phyloP scores from a whole-genome alignment of 2,797 vertebrate genomes.

The Sebastiscus tertius region DNA sequence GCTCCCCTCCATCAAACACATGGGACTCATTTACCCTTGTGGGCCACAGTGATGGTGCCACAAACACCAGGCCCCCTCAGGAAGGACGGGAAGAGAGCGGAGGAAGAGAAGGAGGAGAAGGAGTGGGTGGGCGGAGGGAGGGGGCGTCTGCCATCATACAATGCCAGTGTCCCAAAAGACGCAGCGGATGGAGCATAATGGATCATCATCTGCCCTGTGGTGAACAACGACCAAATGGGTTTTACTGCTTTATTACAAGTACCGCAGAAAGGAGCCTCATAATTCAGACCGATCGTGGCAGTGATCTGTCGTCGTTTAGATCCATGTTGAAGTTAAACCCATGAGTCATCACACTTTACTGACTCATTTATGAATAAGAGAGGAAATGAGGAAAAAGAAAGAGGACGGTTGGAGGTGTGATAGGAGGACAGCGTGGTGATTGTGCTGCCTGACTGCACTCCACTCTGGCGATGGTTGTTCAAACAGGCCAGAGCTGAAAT shows the following conservation, averaged over 20 bases:
- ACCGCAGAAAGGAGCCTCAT: slow-evolving; percentile 47
- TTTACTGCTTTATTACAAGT: slow-evolving; percentile 59
- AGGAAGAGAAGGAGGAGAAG: slow-evolving; percentile 45
- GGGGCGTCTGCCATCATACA: slow-evolving; percentile 43
- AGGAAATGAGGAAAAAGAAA: slow-evolving; percentile 7
- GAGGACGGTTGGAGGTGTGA: slow-evolving; percentile 34
- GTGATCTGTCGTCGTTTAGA: slow-evolving; percentile 37
- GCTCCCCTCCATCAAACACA: slow-evolving; percentile 80
- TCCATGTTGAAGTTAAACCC: slow-evolving; percentile 40
- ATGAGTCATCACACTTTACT: slow-evolving; percentile 41
- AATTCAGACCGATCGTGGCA: slow-evolving; percentile 46
- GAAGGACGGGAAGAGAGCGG: slow-evolving; percentile 50
- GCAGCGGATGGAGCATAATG: slow-evolving; percentile 46
- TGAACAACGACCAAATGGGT: slow-evolving; percentile 56
- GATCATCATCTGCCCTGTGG: slow-evolving; percentile 59
- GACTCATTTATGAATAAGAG: slow-evolving; percentile 33
- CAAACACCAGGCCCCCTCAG: slow-evolving; percentile 76
- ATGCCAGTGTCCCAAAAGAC: slow-evolving; percentile 60
- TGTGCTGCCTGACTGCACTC: slow-evolving; percentile 59
- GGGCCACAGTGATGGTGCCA: slow-evolving; percentile 80
- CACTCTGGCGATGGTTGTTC: slow-evolving; percentile 62
- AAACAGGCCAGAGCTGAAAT: slow-evolving; percentile 74
- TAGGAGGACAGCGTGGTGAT: slow-evolving; percentile 47
- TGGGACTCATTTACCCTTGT: slow-evolving; percentile 84
- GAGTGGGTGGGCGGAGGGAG: slow-evolving; percentile 28